Base-by-base conservation (phyloP, 2,888 invertebrate genomes). In the Drosophila robusta region DNA sequence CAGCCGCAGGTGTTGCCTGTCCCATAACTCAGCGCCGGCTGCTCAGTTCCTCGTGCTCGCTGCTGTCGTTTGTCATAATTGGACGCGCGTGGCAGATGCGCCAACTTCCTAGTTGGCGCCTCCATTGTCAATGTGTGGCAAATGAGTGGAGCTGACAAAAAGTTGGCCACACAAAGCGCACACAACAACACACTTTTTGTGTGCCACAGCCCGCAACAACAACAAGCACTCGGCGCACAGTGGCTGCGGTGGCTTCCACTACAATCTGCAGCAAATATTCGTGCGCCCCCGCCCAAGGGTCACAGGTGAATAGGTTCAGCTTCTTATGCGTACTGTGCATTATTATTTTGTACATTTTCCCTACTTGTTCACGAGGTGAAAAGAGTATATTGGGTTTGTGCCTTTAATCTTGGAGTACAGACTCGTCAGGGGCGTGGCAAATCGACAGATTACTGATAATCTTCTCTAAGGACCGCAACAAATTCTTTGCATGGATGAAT, bases 1-100 rank as follows among this genome's bases (percentile, higher is more conserved):
- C 38, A 39, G 46, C 38, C 29, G 56, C 56, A 81, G 77, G 77
- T 85, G 85, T 85, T 85, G 80, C 71, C 75, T 67, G 70, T 4
- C 12, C 50, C 46, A 73, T 78, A 79, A 75, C 63, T 83, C 72
- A 80, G 34, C 46, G 75, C 24, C 32, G 22, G 56, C 58, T 70
- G 50, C 52, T 51, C 62, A 78, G 83, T 80, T 80, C 80, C 78
- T 78, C 63, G 68, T 64, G 64, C 68, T 41, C 44, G 60, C 54
- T 34, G 54, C 39, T 62, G 83, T 52, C 72, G 70, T 78, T 83
- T 76, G 78, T 83, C 86, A 83, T 84, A 86, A 86, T 84, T 84
- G 83, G 78, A 67, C 67, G 80, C 80, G 86, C 78, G 67, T 85
- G 78, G 83, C 70, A 83, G 86, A 83, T 86, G 86, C 71, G 78